Conservation (phyloP, 1,140 invertebrate genomes). For the Macrosteles quadrilineatus region DNA sequence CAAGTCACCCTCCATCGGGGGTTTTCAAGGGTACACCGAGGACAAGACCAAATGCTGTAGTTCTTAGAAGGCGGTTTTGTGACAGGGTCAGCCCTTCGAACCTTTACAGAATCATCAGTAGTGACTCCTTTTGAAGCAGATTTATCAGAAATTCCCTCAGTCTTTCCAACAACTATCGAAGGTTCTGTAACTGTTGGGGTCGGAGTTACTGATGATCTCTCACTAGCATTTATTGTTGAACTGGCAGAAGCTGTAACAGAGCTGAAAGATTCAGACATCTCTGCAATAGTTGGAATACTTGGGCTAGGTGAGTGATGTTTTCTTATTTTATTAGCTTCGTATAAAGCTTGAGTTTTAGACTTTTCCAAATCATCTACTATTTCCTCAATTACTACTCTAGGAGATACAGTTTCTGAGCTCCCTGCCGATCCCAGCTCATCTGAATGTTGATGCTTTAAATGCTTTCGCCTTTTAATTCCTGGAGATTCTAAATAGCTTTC, state of each 20-base stretch:
- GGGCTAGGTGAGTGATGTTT: constrained; percentile 44
- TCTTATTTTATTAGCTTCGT: constrained; percentile 39
- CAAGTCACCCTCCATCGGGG: constrained; percentile 58
- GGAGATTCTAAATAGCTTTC: constrained; percentile 17
- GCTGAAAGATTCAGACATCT: constrained; percentile 46
- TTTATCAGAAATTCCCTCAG: too few species aligned
- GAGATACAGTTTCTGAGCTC: background rate
- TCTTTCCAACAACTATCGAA: background rate
- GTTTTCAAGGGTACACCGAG: constrained; percentile 58
- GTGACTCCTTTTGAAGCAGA: too few species aligned
- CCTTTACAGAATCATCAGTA: too few species aligned
- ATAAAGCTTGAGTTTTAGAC: constrained; percentile 43
- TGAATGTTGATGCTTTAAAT: constrained; percentile 13
- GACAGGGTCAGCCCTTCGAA: too few species aligned
- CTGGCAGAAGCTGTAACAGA: constrained; percentile 43
- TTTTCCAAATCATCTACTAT: constrained; percentile 39
- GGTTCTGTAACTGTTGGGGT: background rate
- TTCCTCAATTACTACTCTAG: constrained; percentile 42
- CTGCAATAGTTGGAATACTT: constrained; percentile 47
- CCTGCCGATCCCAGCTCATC: background rate
- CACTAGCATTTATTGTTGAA: constrained; percentile 35
- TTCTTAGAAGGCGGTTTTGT: constrained; percentile 14
- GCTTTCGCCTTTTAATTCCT: constrained; percentile 22
- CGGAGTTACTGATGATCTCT: background rate
- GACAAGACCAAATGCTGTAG: constrained; percentile 53